Evolutionary conservation across 2,797 vertebrate species (phyloP).

Genomic region (Austrolebias charrua): DNA sequence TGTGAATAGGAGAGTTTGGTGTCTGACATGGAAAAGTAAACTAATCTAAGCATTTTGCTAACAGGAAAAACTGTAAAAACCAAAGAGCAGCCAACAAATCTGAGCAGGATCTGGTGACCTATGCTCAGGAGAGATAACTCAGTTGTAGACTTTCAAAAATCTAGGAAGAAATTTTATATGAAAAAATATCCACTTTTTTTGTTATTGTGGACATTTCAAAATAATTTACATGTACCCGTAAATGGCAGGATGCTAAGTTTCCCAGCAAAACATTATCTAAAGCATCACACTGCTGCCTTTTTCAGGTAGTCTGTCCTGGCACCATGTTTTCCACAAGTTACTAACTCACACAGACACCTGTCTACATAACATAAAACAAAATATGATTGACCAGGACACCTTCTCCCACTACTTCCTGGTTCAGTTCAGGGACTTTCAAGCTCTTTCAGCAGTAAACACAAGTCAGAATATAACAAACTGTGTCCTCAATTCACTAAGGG

Average conservation of each 20-base stretch:
- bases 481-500: no score
- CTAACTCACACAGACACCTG: not conserved
- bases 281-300: not conserved
- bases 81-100: no score
- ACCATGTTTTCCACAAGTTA: not conserved
- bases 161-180: no score
- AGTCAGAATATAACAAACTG: not conserved
- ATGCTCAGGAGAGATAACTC: no score
- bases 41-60: no score
- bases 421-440: not conserved
- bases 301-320: not conserved
- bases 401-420: not conserved
- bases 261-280: not conserved
- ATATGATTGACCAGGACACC: not conserved
- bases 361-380: not conserved
- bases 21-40: no score
- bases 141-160: no score
- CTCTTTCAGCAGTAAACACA: not conserved
- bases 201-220: not conserved
- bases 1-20: no score
- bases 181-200: no score
- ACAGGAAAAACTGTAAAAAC: no score
- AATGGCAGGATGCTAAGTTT: not conserved
- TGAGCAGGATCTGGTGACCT: no score
- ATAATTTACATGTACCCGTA: not conserved